phyloP scores from a whole-genome alignment of 2,113 vertebrate genomes.

The Cryptotis parvus region DNA sequence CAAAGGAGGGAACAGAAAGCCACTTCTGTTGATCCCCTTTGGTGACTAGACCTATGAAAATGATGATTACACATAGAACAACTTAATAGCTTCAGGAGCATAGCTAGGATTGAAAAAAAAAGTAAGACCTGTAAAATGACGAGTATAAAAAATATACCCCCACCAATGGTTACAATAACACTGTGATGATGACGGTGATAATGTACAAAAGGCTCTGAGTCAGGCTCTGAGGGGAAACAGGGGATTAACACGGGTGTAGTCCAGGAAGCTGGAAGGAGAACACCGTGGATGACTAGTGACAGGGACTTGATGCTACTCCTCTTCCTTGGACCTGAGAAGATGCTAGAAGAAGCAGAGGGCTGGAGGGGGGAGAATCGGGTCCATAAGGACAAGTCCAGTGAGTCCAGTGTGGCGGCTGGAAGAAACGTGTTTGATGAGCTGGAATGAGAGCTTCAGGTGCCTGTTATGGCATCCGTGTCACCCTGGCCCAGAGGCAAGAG shows the following conservation, averaged over 20 bases:
- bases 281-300: too few relatives aligned
- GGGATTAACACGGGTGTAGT: too few relatives aligned
- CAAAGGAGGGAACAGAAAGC: neutral
- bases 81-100: neutral
- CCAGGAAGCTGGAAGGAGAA: too few relatives aligned
- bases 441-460: neutral
- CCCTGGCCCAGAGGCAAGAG: neutral
- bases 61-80: neutral
- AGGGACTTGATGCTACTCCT: neutral
- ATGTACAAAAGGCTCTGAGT: neutral
- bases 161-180: neutral
- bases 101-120: neutral
- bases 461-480: neutral
- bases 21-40: neutral
- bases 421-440: neutral
- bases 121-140: neutral
- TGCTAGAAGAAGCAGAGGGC: neutral
- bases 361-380: neutral
- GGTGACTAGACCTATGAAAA: neutral
- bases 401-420: too few relatives aligned
- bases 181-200: neutral
- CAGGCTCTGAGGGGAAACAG: neutral
- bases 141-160: neutral
- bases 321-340: neutral
- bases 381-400: neutral